Conservation (phyloP, 2,888 invertebrate genomes). For the Dione juno region DNA sequence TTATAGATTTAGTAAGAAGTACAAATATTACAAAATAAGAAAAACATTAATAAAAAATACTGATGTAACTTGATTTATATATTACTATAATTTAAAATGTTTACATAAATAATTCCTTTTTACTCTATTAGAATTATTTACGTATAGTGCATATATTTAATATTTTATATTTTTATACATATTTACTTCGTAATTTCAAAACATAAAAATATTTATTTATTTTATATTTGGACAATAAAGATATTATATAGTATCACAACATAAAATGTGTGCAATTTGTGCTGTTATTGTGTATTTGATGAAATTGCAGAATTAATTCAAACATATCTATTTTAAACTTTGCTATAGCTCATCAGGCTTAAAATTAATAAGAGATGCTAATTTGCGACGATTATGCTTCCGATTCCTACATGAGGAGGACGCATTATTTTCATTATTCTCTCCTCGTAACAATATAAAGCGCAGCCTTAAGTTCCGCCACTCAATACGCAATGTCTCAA, state of each 20-base stretch:
- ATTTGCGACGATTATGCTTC: too few relatives aligned
- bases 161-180: background rate
- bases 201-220: slow-evolving; percentile 2
- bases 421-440: too few relatives aligned
- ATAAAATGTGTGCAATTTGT: background rate
- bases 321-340: too few relatives aligned
- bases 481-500: too few relatives aligned
- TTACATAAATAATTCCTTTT: slow-evolving; percentile 1
- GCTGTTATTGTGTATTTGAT: background rate
- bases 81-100: background rate
- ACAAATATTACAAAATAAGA: background rate
- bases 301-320: too few relatives aligned
- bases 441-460: too few relatives aligned
- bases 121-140: background rate
- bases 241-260: background rate
- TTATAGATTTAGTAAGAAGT: background rate
- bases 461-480: too few relatives aligned
- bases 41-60: background rate
- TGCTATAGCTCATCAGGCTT: too few relatives aligned
- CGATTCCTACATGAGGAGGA: too few relatives aligned
- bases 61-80: slow-evolving; percentile 3
- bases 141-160: background rate
- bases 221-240: background rate
- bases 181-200: background rate
- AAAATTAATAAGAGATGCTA: too few relatives aligned